Evolutionary conservation across 1,140 invertebrate genomes (phyloP).

Genomic region (Temnothorax longispinosus): DNA sequence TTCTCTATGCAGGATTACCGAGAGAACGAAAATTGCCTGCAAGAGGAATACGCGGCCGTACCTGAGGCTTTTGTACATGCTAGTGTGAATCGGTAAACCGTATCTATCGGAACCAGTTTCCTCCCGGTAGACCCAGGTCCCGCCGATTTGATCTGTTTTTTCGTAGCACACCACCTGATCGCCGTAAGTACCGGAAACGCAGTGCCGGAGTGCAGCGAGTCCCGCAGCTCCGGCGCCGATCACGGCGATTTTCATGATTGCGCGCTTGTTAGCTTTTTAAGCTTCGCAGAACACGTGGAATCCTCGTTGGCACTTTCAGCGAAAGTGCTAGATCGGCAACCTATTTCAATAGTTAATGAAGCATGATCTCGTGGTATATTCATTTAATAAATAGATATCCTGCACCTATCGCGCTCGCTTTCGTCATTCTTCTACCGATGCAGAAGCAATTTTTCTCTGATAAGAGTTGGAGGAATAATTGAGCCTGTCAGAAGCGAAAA

Average conservation of each 20-base stretch:
- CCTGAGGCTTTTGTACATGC: constrained; percentile 95
- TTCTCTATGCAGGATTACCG: neutral
- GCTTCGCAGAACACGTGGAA: constrained; percentile 13
- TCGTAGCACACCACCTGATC: constrained; percentile 81
- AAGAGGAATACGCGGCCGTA: constrained; percentile 77
- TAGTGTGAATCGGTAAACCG: constrained; percentile 93
- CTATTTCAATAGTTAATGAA: constrained; percentile 11
- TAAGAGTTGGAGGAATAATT: neutral
- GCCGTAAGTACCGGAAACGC: constrained; percentile 80
- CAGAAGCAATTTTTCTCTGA: neutral
- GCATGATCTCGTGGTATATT: neutral
- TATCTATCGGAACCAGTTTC: constrained; percentile 89
- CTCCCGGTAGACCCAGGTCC: constrained; percentile 95
- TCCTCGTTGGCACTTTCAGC: constrained; percentile 18
- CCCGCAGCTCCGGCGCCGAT: constrained; percentile 90
- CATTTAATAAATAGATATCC: neutral
- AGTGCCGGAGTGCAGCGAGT: constrained; percentile 87
- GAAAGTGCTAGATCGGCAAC: neutral
- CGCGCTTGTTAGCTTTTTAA: neutral
- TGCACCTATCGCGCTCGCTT: neutral
- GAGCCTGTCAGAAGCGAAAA: neutral
- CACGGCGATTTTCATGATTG: constrained; percentile 87
- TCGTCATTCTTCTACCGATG: neutral
- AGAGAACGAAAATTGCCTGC: constrained; percentile 50
- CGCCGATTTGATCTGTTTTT: constrained; percentile 91